phyloP scores from a whole-genome alignment of 1,140 invertebrate genomes.

The Formica selysi region DNA sequence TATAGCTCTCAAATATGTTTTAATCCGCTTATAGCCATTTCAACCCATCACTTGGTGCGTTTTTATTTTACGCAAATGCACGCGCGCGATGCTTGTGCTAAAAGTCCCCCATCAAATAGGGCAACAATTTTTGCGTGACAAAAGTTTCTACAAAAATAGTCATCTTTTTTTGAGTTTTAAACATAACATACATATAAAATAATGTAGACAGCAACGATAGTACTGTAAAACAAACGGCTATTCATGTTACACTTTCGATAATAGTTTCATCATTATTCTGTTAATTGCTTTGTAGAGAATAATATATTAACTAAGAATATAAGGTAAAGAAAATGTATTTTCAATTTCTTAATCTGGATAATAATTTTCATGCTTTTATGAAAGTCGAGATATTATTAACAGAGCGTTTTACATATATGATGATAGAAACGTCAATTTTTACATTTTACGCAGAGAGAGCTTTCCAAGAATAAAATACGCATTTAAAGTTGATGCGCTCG shows the following conservation, averaged over 20 bases:
- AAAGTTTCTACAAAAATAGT: not conserved
- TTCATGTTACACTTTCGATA: not conserved
- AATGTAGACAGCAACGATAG: not conserved
- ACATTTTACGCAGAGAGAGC: not conserved
- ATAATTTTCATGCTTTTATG: not conserved
- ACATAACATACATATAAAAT: slow-evolving; percentile 13
- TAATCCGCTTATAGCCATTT: not conserved
- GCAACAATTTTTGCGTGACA: slow-evolving; percentile 23
- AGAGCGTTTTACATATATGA: not conserved
- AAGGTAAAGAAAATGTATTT: not conserved
- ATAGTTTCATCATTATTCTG: not conserved
- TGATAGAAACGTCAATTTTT: slow-evolving; percentile 12
- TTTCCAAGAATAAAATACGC: slow-evolving; percentile 11
- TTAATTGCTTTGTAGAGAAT: slow-evolving; percentile 11
- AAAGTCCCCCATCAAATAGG: not conserved
- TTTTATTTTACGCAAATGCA: slow-evolving; percentile 32
- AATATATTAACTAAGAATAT: not conserved
- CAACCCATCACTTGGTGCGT: not conserved
- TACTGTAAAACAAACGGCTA: slow-evolving; percentile 29
- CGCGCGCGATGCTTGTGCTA: not conserved
- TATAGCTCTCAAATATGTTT: not conserved
- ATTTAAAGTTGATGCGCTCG: slow-evolving; percentile 2
- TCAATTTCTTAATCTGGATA: not conserved
- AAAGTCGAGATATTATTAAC: not conserved
- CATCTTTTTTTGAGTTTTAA: slow-evolving; percentile 2